Evolutionary conservation across 2,888 invertebrate genomes (phyloP).

Genomic region (Patella caerulea): DNA sequence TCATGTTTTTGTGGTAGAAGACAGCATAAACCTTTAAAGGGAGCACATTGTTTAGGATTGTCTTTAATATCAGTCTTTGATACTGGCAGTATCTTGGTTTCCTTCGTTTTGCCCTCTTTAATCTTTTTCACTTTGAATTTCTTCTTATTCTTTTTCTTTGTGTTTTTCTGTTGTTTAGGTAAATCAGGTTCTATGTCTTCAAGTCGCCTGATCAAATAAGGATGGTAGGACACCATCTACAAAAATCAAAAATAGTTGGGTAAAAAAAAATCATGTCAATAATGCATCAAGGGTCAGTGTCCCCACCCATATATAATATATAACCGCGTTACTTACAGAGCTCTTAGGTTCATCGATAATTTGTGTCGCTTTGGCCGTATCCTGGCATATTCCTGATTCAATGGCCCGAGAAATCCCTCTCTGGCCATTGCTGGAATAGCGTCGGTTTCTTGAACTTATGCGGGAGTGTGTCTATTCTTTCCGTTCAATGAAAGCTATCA

Average conservation of each 20-base stretch:
- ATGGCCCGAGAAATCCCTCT: too few relatives aligned
- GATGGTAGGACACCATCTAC: conserved; percentile 60
- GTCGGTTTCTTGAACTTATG: too few relatives aligned
- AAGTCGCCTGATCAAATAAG: conserved; percentile 46
- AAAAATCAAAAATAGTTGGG: conserved; percentile 13
- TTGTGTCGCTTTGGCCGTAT: too few relatives aligned
- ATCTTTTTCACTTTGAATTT: neutral
- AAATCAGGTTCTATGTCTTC: conserved; percentile 11
- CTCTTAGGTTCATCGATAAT: too few relatives aligned
- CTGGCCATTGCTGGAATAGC: too few relatives aligned
- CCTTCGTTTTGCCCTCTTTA: neutral
- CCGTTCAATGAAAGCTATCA: too few relatives aligned
- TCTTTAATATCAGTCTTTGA: neutral
- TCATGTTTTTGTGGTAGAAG: conserved; percentile 5
- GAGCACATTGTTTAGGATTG: neutral
- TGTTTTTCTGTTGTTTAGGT: neutral
- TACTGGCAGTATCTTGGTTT: neutral
- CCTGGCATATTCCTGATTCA: too few relatives aligned
- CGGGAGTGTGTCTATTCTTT: too few relatives aligned
- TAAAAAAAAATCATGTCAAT: neutral
- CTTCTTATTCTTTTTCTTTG: neutral
- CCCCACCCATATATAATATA: conserved; percentile 12
- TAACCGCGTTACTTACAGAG: neutral
- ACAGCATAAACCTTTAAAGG: conserved; percentile 1
- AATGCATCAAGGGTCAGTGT: conserved; percentile 6